Evolutionary conservation across 2,888 invertebrate genomes (phyloP).

Genomic region (Heliconius cydno): DNA sequence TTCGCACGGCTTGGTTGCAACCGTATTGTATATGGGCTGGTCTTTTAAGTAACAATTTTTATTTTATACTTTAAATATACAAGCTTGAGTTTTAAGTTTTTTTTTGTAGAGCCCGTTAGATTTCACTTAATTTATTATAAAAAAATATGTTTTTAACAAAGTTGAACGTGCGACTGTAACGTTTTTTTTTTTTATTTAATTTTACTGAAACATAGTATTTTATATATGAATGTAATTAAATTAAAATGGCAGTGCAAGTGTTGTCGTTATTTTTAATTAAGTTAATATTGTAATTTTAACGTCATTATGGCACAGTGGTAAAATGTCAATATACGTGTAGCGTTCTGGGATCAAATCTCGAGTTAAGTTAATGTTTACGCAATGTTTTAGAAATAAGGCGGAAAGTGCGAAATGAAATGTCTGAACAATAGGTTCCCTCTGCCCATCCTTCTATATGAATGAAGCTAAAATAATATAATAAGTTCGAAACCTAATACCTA

Average conservation of each 20-base stretch:
- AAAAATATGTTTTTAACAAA: conserved; percentile 11
- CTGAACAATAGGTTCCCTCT: too few species aligned
- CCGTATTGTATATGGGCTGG: conserved; percentile 71
- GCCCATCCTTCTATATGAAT: too few species aligned
- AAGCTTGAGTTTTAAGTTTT: conserved; percentile 1
- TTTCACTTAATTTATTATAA: conserved; percentile 21
- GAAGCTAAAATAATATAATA: neutral
- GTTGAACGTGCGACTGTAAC: conserved; percentile 5
- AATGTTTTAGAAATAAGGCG: too few species aligned
- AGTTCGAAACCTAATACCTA: too few species aligned
- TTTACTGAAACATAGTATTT: neutral
- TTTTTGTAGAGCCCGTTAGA: neutral
- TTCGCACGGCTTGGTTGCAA: conserved; percentile 76
- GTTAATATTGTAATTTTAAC: neutral
- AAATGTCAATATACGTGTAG: neutral
- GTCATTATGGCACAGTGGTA: neutral
- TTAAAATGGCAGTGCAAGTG: neutral
- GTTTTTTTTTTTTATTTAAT: neutral
- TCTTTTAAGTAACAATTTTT: conserved; percentile 41
- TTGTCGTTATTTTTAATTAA: neutral
- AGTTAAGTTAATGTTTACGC: neutral
- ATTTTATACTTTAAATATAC: conserved; percentile 23
- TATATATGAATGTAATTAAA: neutral
- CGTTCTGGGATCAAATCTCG: neutral
- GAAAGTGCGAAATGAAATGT: too few species aligned